phyloP scores from a whole-genome alignment of 2,113 vertebrate genomes.

The Oncorhynchus kisutch region DNA sequence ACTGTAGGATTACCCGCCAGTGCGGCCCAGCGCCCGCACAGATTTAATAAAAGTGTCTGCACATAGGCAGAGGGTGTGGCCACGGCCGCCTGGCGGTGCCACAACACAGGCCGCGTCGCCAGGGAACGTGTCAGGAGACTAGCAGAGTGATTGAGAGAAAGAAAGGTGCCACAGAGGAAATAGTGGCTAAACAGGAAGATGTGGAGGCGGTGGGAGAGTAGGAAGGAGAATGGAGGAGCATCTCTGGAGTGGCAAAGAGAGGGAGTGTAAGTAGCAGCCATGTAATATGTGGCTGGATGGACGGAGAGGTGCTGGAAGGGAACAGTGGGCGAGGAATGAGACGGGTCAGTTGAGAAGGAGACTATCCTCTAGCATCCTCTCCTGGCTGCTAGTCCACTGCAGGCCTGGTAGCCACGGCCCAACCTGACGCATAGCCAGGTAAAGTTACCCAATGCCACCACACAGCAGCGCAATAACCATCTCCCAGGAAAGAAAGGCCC shows the following conservation, averaged over 20 bases:
- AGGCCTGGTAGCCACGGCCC: slow-evolving; percentile 76
- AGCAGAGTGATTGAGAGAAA: slow-evolving; percentile 52
- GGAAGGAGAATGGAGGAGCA: slow-evolving; percentile 35
- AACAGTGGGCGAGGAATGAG: slow-evolving; percentile 9
- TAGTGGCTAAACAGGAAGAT: slow-evolving; percentile 57
- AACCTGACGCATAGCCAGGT: slow-evolving; percentile 78
- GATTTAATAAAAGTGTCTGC: slow-evolving; percentile 79
- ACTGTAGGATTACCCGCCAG: slow-evolving; percentile 75
- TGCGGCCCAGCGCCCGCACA: slow-evolving; percentile 71
- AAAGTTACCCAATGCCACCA: slow-evolving; percentile 83
- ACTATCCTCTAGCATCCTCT: slow-evolving; percentile 57
- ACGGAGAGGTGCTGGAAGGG: background rate
- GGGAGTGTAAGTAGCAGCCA: slow-evolving; percentile 38
- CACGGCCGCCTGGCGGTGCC: slow-evolving; percentile 68
- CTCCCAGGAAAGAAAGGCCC: slow-evolving; percentile 82
- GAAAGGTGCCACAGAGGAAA: slow-evolving; percentile 66
- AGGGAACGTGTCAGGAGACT: slow-evolving; percentile 73
- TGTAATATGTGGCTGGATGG: slow-evolving; percentile 1
- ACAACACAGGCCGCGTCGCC: slow-evolving; percentile 62
- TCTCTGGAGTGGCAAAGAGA: slow-evolving; percentile 42
- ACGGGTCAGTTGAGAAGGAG: slow-evolving; percentile 38
- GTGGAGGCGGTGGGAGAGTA: slow-evolving; percentile 32
- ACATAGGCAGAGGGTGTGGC: slow-evolving; percentile 81
- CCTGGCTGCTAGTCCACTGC: slow-evolving; percentile 66
- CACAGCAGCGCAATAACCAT: slow-evolving; percentile 84